Evolutionary conservation across 2,113 vertebrate genomes (phyloP).

Genomic region (Caranx ignobilis): DNA sequence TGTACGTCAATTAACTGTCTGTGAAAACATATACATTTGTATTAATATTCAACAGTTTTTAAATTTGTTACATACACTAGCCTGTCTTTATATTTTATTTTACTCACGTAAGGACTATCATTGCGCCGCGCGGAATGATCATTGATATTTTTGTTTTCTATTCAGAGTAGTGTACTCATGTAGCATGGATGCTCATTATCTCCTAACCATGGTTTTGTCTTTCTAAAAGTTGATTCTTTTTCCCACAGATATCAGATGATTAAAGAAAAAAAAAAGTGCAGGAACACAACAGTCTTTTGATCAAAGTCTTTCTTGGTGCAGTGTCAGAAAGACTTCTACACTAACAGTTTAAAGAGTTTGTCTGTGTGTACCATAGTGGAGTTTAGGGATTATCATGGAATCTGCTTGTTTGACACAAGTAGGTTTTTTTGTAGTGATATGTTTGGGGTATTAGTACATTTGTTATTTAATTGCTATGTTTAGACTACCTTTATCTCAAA

Average conservation of each 20-base stretch:
- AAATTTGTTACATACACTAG: conserved; percentile 80
- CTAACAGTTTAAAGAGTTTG: conserved; percentile 53
- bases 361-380: conserved; percentile 64
- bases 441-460: conserved; percentile 63
- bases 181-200: conserved; percentile 67
- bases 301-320: conserved; percentile 56
- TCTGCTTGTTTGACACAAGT: conserved; percentile 81
- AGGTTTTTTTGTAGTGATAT: conserved; percentile 61
- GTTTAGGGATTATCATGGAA: conserved; percentile 65
- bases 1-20: conserved; percentile 48
- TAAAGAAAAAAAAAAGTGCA: conserved; percentile 71
- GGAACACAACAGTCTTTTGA: conserved; percentile 72
- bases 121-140: conserved; percentile 99
- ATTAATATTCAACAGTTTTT: conserved; percentile 87
- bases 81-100: conserved; percentile 82
- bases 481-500: conserved; percentile 67
- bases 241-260: conserved; percentile 60
- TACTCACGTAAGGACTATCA: conserved; percentile 95
- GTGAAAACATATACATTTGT: conserved; percentile 67
- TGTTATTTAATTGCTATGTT: conserved; percentile 79
- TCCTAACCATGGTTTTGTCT: conserved; percentile 68
- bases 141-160: conserved; percentile 90
- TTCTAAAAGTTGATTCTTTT: conserved; percentile 72
- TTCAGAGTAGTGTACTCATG: conserved; percentile 87
- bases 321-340: conserved; percentile 52